Evolutionary conservation across 1,140 invertebrate genomes (phyloP).

Genomic region (Linepithema humile): DNA sequence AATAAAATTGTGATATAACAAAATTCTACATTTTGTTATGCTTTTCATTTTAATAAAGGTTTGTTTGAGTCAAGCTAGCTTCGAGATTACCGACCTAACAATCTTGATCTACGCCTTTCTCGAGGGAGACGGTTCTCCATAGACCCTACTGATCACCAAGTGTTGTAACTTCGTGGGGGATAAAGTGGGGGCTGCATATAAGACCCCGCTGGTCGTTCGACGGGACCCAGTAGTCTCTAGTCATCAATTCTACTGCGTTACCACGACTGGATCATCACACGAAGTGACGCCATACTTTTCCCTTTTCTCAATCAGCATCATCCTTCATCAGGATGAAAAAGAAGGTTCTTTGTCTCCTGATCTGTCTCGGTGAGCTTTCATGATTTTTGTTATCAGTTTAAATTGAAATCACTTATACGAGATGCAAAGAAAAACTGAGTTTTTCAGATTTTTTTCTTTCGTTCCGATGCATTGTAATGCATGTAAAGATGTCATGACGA

Average conservation of each 20-base stretch:
- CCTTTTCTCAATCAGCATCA: slow-evolving; percentile 17
- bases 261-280: slow-evolving; percentile 56
- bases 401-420: not conserved
- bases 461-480: too few species aligned
- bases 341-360: slow-evolving; percentile 75
- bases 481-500: not conserved
- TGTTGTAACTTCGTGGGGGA: slow-evolving; percentile 78
- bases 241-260: slow-evolving; percentile 77
- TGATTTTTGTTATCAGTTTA: not conserved
- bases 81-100: slow-evolving; percentile 97
- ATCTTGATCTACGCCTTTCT: slow-evolving; percentile 99
- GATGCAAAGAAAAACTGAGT: not conserved
- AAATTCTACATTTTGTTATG: not conserved
- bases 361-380: slow-evolving; percentile 79
- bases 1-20: not conserved
- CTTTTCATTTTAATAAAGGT: slow-evolving; percentile 78
- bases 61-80: slow-evolving; percentile 97
- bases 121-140: slow-evolving; percentile 89
- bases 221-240: slow-evolving; percentile 82
- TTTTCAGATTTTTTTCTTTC: not conserved
- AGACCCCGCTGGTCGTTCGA: slow-evolving; percentile 77
- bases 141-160: slow-evolving; percentile 71
- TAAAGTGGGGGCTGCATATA: slow-evolving; percentile 83
- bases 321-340: slow-evolving; percentile 77
- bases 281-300: slow-evolving; percentile 10